Percentiles rank a stretch among this genome's conserved stretches.
Evolutionary conservation across 2,888 invertebrate genomes (phyloP).

Genomic region (Cheilosia impressa): DNA sequence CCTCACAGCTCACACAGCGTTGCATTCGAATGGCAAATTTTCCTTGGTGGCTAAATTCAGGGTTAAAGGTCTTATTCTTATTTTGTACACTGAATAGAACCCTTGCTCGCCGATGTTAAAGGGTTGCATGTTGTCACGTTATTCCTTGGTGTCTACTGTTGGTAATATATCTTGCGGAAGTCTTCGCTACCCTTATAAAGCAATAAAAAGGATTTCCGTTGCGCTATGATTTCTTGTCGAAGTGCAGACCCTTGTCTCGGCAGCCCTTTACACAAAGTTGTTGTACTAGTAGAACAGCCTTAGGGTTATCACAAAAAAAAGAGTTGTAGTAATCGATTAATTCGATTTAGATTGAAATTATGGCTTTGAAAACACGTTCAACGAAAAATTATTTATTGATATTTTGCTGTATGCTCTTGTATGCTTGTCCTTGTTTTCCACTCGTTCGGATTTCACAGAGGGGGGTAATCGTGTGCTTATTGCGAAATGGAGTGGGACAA

Average conservation of each 20-base stretch:
- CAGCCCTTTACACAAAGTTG: constrained; percentile 53
- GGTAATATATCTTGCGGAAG: constrained; percentile 75
- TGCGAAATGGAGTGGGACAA: constrained; percentile 40
- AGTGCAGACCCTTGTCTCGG: constrained; percentile 64
- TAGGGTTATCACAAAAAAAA: constrained; percentile 77
- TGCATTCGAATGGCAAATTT: constrained; percentile 64
- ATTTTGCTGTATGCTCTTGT: constrained; percentile 60
- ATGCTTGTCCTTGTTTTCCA: constrained; percentile 54
- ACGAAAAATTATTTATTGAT: constrained; percentile 74
- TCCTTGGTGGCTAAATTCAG: constrained; percentile 74
- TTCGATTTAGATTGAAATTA: constrained; percentile 84
- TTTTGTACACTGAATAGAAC: constrained; percentile 28
- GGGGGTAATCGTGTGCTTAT: constrained; percentile 71
- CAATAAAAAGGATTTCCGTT: constrained; percentile 75
- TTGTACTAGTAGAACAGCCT: background rate
- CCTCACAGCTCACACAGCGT: background rate
- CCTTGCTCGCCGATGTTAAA: constrained; percentile 58
- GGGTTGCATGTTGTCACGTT: constrained; percentile 84
- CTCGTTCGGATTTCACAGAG: constrained; percentile 21
- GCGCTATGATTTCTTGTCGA: constrained; percentile 74
- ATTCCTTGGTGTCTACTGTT: constrained; percentile 76
- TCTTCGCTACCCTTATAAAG: constrained; percentile 75
- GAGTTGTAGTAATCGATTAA: constrained; percentile 82
- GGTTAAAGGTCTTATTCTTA: constrained; percentile 70
- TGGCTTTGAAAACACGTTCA: constrained; percentile 80